A percentile compares a stretch with the other conserved stretches of the same genome.
Conservation (phyloP, 2,797 vertebrate genomes). For the Picus viridis region DNA sequence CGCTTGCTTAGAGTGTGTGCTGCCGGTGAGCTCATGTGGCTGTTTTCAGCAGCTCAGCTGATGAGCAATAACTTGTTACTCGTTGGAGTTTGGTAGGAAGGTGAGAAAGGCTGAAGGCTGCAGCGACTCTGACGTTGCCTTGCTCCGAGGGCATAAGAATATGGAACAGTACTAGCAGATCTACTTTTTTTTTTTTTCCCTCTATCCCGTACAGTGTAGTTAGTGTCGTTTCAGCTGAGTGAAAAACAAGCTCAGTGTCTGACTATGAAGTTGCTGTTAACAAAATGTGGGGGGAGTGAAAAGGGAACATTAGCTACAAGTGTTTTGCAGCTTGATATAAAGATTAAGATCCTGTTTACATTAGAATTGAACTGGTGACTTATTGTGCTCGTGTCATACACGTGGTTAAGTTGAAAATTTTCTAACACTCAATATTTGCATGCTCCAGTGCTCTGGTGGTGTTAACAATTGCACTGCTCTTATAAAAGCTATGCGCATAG, state of each 20-base stretch:
- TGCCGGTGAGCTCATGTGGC: background rate
- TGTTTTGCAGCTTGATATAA: background rate
- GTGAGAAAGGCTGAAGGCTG: background rate
- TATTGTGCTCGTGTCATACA: background rate
- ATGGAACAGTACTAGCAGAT: too few species aligned
- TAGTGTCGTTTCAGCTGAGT: rapidly evolving
- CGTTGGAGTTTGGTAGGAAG: rapidly evolving
- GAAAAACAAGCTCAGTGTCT: background rate
- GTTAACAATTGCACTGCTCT: background rate
- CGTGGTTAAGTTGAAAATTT: background rate
- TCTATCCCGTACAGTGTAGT: background rate
- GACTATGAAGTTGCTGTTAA: background rate
- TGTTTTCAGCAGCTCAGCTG: background rate
- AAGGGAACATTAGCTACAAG: background rate
- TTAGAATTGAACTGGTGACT: background rate
- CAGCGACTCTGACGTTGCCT: background rate
- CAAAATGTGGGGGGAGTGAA: background rate
- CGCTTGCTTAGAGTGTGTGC: background rate
- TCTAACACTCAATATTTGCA: rapidly evolving
- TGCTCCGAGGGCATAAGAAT: background rate
- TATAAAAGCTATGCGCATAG: background rate
- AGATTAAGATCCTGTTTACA: background rate
- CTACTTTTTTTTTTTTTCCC: background rate
- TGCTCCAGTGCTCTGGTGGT: background rate
- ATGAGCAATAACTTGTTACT: background rate